These are phyloP conservation scores for Bucco capensis DNA, from an alignment of 2,113 vertebrate species.

Conservation along the genomic window DNA sequence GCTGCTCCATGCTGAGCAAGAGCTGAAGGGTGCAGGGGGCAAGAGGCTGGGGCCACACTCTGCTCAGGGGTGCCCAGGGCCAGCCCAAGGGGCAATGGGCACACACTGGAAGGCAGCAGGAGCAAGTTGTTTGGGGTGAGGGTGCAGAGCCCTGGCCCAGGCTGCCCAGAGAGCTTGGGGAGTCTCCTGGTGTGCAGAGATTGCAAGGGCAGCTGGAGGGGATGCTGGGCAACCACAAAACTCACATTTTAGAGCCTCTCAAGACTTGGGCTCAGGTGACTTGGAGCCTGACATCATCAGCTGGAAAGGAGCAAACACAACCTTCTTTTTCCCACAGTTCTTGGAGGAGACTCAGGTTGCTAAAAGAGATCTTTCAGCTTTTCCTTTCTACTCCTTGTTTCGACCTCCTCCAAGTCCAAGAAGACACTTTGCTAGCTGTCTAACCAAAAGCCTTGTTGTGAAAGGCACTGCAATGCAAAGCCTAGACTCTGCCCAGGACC, in stretches of 20 bases:
- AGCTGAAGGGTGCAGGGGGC: too few relatives aligned
- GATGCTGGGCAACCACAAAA: background rate
- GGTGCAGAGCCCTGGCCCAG: too few relatives aligned
- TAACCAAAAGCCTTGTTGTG: background rate
- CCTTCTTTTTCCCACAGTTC: background rate
- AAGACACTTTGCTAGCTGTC: background rate
- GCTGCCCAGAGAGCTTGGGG: too few relatives aligned
- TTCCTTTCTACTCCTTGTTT: background rate
- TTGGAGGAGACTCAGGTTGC: background rate
- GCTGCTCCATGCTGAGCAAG: too few relatives aligned
- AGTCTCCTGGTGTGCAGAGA: too few relatives aligned
- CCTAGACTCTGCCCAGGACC: accelerated
- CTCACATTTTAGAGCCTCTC: background rate
- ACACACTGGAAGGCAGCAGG: too few relatives aligned
- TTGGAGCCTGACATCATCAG: accelerated
- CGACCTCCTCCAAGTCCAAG: background rate
- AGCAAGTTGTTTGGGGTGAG: too few relatives aligned
- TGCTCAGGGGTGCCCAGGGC: background rate
- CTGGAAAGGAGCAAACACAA: background rate
- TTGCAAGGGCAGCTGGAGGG: too few relatives aligned
- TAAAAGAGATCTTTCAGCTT: background rate
- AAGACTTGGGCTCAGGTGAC: background rate
- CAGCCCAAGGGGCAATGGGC: too few relatives aligned
- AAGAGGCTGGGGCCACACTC: too few relatives aligned
- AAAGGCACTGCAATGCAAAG: background rate